Percentiles rank a stretch among this genome's conserved stretches.
Evolutionary conservation across 2,888 invertebrate genomes (phyloP).

Genomic region (Dynastes grantii): DNA sequence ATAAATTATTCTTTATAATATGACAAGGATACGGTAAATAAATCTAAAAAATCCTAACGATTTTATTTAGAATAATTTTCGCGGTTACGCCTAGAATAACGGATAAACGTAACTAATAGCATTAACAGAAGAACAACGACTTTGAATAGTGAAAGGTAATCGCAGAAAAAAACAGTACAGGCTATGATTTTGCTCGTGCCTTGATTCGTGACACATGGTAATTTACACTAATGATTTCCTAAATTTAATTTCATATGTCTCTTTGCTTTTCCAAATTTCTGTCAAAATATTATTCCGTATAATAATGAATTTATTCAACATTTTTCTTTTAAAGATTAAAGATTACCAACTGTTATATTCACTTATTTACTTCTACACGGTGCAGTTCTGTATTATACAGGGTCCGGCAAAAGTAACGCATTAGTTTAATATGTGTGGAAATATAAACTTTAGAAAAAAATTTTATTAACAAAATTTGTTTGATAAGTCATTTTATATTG

Average conservation of each 20-base stretch:
- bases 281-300: no score
- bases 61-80: conserved; percentile 9
- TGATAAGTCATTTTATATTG: no score
- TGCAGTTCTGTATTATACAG: no score
- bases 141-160: conserved; percentile 32
- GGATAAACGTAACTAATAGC: conserved; percentile 14
- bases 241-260: background rate
- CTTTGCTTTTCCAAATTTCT: no score
- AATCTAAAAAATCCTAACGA: background rate
- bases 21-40: background rate
- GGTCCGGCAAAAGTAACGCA: no score
- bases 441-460: no score
- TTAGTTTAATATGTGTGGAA: no score
- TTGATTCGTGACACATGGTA: background rate
- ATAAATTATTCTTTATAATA: background rate
- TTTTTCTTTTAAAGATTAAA: no score
- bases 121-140: conserved; percentile 23
- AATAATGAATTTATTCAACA: no score
- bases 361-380: no score
- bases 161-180: conserved; percentile 1
- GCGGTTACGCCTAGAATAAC: conserved; percentile 1
- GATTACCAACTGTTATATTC: no score
- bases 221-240: conserved; percentile 8
- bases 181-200: conserved; percentile 1
- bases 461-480: no score